Evolutionary conservation across 2,888 invertebrate species (phyloP).

Genomic region (Brachylomia viminalis): DNA sequence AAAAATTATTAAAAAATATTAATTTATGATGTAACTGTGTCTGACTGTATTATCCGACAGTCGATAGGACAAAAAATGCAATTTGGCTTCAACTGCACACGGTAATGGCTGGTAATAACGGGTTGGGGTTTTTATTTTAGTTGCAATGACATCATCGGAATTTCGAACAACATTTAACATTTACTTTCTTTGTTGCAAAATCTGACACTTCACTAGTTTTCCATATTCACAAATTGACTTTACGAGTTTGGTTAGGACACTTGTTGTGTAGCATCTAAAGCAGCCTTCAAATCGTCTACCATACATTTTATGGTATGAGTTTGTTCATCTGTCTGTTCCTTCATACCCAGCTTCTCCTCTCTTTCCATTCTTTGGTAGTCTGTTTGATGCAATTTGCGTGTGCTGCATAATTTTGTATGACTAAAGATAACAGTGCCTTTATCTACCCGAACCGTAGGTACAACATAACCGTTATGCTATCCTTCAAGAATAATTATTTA

Average conservation of each 20-base stretch:
- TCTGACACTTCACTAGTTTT: background rate
- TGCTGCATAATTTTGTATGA: slow-evolving; percentile 23
- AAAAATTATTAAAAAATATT: background rate
- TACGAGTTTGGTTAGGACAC: background rate
- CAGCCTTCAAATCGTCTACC: background rate
- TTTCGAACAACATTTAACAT: slow-evolving; percentile 34
- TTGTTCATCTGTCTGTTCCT: background rate
- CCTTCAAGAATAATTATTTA: slow-evolving; percentile 21
- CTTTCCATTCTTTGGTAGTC: background rate
- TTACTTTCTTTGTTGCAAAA: slow-evolving; percentile 41
- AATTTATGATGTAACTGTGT: slow-evolving; percentile 4
- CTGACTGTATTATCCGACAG: slow-evolving; percentile 45
- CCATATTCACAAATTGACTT: background rate
- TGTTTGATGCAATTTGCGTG: background rate
- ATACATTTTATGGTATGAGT: background rate
- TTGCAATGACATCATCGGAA: slow-evolving; percentile 33
- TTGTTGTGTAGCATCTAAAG: background rate
- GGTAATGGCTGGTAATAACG: slow-evolving; percentile 49
- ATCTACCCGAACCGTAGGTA: background rate
- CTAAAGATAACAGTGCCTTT: background rate
- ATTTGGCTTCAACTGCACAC: slow-evolving; percentile 41
- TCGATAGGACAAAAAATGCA: slow-evolving; percentile 41
- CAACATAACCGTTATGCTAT: slow-evolving; percentile 12
- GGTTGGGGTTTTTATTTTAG: slow-evolving; percentile 28
- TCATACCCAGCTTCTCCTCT: background rate